phyloP scores from a whole-genome alignment of 2,113 vertebrate genomes.

The Coregonus clupeaformis region DNA sequence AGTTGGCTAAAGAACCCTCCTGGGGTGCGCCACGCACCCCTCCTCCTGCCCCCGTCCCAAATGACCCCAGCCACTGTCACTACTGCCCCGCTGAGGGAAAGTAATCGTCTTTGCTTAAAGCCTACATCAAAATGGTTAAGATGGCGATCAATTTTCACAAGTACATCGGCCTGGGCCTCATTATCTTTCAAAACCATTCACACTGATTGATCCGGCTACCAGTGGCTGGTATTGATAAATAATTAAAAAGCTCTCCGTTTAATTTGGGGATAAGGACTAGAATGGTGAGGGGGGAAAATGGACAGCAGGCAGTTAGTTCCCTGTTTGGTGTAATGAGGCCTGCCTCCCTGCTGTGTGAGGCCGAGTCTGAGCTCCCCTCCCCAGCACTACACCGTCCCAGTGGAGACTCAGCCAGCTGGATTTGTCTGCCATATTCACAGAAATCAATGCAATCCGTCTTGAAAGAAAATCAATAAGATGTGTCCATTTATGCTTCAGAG shows the following conservation, averaged over 20 bases:
- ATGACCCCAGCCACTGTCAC: slow-evolving; percentile 65
- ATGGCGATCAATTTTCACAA: slow-evolving; percentile 76
- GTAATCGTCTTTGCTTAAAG: slow-evolving; percentile 72
- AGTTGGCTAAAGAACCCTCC: slow-evolving; percentile 52
- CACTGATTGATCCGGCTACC: slow-evolving; percentile 74
- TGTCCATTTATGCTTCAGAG: slow-evolving; percentile 93
- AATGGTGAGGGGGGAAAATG: slow-evolving; percentile 64
- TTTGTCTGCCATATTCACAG: slow-evolving; percentile 91
- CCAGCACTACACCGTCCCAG: slow-evolving; percentile 67
- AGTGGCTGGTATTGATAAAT: slow-evolving; percentile 87
- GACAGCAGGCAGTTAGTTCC: slow-evolving; percentile 76
- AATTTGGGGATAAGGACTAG: slow-evolving; percentile 77
- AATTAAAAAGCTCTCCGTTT: slow-evolving; percentile 84
- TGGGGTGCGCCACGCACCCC: slow-evolving; percentile 37
- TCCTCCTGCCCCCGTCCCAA: slow-evolving; percentile 49
- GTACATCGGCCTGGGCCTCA: slow-evolving; percentile 68
- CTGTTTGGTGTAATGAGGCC: slow-evolving; percentile 84
- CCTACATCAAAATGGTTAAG: slow-evolving; percentile 64
- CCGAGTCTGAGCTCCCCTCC: slow-evolving; percentile 69
- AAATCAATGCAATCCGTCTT: slow-evolving; percentile 90
- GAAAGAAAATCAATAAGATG: slow-evolving; percentile 98
- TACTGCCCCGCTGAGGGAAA: slow-evolving; percentile 44
- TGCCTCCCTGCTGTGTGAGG: slow-evolving; percentile 75
- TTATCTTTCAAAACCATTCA: slow-evolving; percentile 80
- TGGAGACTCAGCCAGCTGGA: slow-evolving; percentile 83